These are phyloP conservation scores for Cheilinus undulatus DNA, from an alignment of 2,113 vertebrate species.

Conservation along the genomic window DNA sequence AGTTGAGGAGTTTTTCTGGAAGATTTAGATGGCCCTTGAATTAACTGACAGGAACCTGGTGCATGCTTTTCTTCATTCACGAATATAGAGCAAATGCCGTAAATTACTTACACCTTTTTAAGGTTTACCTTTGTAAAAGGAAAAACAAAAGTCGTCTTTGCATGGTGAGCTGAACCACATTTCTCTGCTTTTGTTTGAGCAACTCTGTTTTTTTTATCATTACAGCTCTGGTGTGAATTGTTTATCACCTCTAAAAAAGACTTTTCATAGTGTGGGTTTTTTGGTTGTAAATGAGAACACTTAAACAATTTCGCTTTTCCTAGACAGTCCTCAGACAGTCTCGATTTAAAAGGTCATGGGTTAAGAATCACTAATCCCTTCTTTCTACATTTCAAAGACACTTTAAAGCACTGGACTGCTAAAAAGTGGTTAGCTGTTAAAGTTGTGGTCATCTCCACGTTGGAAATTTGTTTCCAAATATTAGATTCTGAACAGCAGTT, in stretches of 20 bases:
- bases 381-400: background rate
- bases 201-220: too few species aligned
- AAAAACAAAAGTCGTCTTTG: too few species aligned
- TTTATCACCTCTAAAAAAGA: too few species aligned
- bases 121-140: too few species aligned
- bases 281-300: background rate
- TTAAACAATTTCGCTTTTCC: background rate
- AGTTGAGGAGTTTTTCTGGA: too few species aligned
- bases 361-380: constrained; percentile 4
- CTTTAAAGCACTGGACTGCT: background rate
- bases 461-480: background rate
- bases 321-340: background rate
- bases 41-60: too few species aligned
- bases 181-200: background rate
- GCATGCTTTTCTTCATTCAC: too few species aligned
- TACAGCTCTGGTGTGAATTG: too few species aligned
- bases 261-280: background rate
- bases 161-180: background rate
- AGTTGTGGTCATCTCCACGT: background rate
- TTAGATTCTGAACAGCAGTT: background rate
- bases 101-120: too few species aligned
- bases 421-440: background rate
- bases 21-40: too few species aligned
- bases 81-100: too few species aligned
- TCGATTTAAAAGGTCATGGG: background rate